Evolutionary conservation across 2,797 vertebrate species (phyloP), one percentile per base, ranked within the genome.

Genomic region (Nannoperca obscura): DNA sequence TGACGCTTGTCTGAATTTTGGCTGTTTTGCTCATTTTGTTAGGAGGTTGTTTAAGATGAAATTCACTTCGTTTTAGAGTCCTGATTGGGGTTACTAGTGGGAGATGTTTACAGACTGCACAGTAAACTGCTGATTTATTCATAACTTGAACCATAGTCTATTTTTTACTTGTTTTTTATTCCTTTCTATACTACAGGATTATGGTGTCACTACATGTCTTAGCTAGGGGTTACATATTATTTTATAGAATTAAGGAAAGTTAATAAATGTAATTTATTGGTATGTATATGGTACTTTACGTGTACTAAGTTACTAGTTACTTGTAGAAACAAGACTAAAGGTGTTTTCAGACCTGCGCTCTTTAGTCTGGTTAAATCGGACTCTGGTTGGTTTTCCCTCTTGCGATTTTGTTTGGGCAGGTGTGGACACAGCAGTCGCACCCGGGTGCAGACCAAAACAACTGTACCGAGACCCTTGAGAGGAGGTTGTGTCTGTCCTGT

Each of bases 121-220:
- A 57, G 40, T 59, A 49, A 53, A 58, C 61, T 58, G 19, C 24
- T 22, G 19, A 5, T 12, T 54, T n/a, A 65, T 80, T 74, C 1
- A 74, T 60, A 54, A 57, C 24, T 30, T 63, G 8, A 64, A 32
- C 7, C 27, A 0, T 20, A 1, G 22, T 50, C 9, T 22, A 32
- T 34, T 53, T 42, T 42, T 14, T 44, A 40, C 53, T 50, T 46
- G 8, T 19, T 14, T 40, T 71, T 50, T 36, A 24, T 15, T 46
- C 7, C 4, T 0, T 32, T 36, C 44, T 22, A 54, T 53, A 14
- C 47, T 3, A 5, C n/a, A 24, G 17, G 11, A 38, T 54, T 12
- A 36, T 22, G 17, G 24, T 32, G 24, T 24, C 11, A 59, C 34
- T 55, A 4, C 9, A 36, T 59, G 20, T 58, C 40, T 19, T n/a